A percentile compares a stretch with the other conserved stretches of the same genome.
Conservation (phyloP, 2,113 vertebrate genomes). For the Tinamus guttatus region DNA sequence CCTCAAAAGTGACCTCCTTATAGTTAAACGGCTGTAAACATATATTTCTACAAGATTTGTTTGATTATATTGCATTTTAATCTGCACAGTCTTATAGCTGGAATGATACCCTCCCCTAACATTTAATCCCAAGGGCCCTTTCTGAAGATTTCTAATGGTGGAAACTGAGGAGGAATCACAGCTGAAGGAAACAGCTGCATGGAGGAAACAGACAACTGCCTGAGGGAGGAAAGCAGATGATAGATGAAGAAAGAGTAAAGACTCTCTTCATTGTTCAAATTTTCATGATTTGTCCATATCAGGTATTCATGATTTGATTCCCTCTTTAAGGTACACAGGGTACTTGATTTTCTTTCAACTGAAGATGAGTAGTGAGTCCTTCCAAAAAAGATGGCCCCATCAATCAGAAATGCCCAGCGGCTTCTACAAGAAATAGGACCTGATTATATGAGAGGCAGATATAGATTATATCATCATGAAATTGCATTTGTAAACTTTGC, state of each 20-base stretch:
- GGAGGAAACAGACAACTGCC: neutral
- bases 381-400: neutral
- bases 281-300: neutral
- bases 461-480: neutral
- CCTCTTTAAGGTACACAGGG: neutral
- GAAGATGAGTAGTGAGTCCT: neutral
- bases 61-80: constrained; percentile 17
- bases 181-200: too few species aligned
- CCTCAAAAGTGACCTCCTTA: neutral
- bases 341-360: neutral
- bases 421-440: neutral
- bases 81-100: neutral
- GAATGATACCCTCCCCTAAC: neutral
- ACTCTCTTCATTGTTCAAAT: neutral
- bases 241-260: neutral
- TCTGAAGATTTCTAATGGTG: neutral
- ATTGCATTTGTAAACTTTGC: neutral
- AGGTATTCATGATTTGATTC: neutral
- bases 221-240: neutral
- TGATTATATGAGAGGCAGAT: neutral
- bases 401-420: neutral
- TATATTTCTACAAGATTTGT: neutral
- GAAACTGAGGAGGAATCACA: neutral
- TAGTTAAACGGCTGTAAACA: neutral
- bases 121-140: neutral